These are phyloP conservation scores for Anomalospiza imberbis DNA, from an alignment of 2,797 vertebrate genomes.

Conservation along the genomic window DNA sequence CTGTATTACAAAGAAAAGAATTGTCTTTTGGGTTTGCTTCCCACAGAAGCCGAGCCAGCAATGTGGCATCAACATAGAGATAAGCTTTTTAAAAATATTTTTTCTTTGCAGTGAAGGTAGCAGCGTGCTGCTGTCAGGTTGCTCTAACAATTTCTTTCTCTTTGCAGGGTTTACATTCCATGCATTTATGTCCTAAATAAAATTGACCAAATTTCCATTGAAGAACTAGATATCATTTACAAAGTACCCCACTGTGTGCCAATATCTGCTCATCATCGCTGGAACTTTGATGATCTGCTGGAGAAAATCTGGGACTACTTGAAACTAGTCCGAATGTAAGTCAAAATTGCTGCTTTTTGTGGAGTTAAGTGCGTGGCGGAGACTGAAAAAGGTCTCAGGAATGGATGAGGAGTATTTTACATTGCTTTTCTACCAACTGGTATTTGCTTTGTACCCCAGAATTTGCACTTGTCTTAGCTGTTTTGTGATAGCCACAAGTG, in stretches of 20 bases:
- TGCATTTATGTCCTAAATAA: slow-evolving; percentile 99
- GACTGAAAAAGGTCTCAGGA: not conserved
- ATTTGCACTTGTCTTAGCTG: not conserved
- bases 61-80: not conserved
- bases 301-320: slow-evolving; percentile 98
- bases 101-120: not conserved
- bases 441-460: not conserved
- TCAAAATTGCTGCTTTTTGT: not conserved
- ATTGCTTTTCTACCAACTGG: not conserved
- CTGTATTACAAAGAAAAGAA: not conserved
- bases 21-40: not conserved
- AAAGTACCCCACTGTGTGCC: slow-evolving; percentile 97
- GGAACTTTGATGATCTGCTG: slow-evolving; percentile 98
- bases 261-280: slow-evolving; percentile 97
- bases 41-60: not conserved
- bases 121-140: not conserved
- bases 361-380: not conserved
- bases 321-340: slow-evolving; percentile 95
- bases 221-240: slow-evolving; percentile 97
- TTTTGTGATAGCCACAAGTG: not conserved
- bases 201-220: slow-evolving; percentile 98
- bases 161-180: slow-evolving; percentile 91
- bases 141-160: not conserved
- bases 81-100: not conserved
- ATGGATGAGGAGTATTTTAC: not conserved